Evolutionary conservation across 2,888 invertebrate species (phyloP).

Genomic region (Eucriotettix oculatus): DNA sequence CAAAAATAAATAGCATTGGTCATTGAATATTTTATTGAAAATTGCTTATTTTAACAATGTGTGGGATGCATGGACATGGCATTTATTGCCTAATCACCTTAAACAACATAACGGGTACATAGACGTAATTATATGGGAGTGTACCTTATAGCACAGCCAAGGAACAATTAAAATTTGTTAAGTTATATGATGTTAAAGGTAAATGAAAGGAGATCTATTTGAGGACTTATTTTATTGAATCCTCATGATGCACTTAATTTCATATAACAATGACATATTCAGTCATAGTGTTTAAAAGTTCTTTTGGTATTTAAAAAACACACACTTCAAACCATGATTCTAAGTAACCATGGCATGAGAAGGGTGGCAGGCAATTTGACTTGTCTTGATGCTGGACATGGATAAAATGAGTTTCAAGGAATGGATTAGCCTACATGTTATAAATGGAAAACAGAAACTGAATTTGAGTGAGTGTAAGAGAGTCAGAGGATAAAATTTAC

Average conservation of each 20-base stretch:
- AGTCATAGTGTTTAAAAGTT: constrained; percentile 13
- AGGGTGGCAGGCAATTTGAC: constrained; percentile 12
- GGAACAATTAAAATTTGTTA: constrained; percentile 6
- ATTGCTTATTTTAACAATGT: constrained; percentile 12
- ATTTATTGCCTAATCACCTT: constrained; percentile 10
- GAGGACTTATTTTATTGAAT: not conserved
- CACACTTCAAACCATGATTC: constrained; percentile 13
- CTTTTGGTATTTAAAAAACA: constrained; percentile 15
- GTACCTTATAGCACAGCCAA: constrained; percentile 10
- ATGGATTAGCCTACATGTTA: not conserved
- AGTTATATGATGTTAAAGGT: not conserved
- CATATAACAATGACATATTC: not conserved
- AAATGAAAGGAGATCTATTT: not conserved
- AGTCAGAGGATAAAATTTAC: too few species aligned
- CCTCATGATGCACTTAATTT: not conserved
- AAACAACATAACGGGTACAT: constrained; percentile 10
- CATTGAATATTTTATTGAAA: constrained; percentile 13
- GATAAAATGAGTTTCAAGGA: constrained; percentile 6
- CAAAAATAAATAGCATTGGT: constrained; percentile 4
- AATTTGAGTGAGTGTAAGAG: too few species aligned
- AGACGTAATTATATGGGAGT: constrained; percentile 3
- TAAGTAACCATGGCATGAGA: constrained; percentile 7
- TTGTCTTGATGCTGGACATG: constrained; percentile 8
- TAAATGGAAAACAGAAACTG: not conserved
- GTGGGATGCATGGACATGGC: constrained; percentile 12